Conservation (phyloP, 2,888 invertebrate genomes). For the Tenthredo distinguenda region DNA sequence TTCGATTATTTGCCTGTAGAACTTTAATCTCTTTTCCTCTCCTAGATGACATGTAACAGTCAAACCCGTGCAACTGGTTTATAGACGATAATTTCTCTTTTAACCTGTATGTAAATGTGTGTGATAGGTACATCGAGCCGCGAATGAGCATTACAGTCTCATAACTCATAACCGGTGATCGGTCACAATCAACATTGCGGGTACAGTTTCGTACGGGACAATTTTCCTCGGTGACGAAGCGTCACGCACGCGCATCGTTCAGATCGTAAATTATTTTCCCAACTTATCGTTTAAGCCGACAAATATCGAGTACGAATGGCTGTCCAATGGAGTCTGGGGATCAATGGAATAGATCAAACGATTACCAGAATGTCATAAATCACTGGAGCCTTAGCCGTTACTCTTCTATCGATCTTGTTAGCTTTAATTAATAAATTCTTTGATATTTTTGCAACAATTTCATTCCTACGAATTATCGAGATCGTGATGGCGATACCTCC, state of each 20-base stretch:
- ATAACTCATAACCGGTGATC: not conserved
- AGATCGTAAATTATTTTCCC: slow-evolving; percentile 12
- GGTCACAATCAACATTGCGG: not conserved
- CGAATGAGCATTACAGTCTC: not conserved
- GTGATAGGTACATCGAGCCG: not conserved
- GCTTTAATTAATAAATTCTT: slow-evolving; percentile 34
- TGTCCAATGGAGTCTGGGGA: slow-evolving; percentile 28
- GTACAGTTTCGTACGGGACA: not conserved
- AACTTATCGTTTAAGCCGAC: slow-evolving; percentile 31
- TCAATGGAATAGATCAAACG: slow-evolving; percentile 43
- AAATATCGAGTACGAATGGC: slow-evolving; percentile 40
- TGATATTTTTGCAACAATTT: not conserved
- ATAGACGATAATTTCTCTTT: slow-evolving; percentile 1
- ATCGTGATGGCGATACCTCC: not conserved
- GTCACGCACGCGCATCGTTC: slow-evolving; percentile 4
- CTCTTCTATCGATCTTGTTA: slow-evolving; percentile 46
- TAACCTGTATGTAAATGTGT: not conserved
- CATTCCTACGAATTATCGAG: not conserved
- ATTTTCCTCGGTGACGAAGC: not conserved
- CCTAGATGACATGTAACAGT: not conserved
- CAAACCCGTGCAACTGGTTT: not conserved
- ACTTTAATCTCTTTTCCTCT: not conserved
- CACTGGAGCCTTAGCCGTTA: not conserved
- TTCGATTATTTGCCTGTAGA: not conserved
- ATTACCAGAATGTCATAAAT: slow-evolving; percentile 40